A percentile compares a stretch with the other conserved stretches of the same genome.
These are phyloP conservation scores for Chalcis sispes DNA, from an alignment of 2,888 invertebrate genomes.

Conservation along the genomic window DNA sequence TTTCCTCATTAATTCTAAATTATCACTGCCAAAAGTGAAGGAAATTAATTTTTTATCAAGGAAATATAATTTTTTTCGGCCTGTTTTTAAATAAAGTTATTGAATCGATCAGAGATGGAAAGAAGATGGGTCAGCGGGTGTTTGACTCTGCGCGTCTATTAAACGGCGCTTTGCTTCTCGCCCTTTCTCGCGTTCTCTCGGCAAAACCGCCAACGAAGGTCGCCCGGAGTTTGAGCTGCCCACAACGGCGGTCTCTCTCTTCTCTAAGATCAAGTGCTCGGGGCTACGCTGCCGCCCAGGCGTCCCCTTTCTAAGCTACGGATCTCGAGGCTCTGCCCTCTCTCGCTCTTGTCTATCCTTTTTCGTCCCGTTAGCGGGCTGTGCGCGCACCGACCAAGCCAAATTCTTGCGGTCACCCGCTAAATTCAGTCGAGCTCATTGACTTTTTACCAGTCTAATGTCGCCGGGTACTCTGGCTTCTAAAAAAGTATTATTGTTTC, in stretches of 20 bases:
- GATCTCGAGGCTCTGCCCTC: slow-evolving; percentile 64
- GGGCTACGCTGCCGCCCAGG: slow-evolving; percentile 26
- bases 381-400: slow-evolving; percentile 49
- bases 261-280: slow-evolving; percentile 73
- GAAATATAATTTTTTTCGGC: too few species aligned
- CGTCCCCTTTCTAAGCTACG: slow-evolving; percentile 54
- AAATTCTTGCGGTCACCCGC: slow-evolving; percentile 73
- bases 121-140: neutral
- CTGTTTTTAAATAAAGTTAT: neutral
- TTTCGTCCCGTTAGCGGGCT: neutral
- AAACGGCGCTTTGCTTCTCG: slow-evolving; percentile 71
- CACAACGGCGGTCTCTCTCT: slow-evolving; percentile 67
- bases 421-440: slow-evolving; percentile 62
- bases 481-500: slow-evolving; percentile 18
- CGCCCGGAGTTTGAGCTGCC: slow-evolving; percentile 70
- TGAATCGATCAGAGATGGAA: slow-evolving; percentile 2
- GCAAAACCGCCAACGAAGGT: slow-evolving; percentile 64
- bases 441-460: slow-evolving; percentile 51
- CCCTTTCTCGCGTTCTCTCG: slow-evolving; percentile 62
- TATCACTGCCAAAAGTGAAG: too few species aligned
- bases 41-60: too few species aligned
- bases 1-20: too few species aligned
- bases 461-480: neutral
- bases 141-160: slow-evolving; percentile 65
- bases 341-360: slow-evolving; percentile 53